Percentiles rank a stretch among this genome's conserved stretches.
These are phyloP conservation scores for Caenorhabditis sinica DNA, from an alignment of 2,888 invertebrate genomes.

Conservation along the genomic window DNA sequence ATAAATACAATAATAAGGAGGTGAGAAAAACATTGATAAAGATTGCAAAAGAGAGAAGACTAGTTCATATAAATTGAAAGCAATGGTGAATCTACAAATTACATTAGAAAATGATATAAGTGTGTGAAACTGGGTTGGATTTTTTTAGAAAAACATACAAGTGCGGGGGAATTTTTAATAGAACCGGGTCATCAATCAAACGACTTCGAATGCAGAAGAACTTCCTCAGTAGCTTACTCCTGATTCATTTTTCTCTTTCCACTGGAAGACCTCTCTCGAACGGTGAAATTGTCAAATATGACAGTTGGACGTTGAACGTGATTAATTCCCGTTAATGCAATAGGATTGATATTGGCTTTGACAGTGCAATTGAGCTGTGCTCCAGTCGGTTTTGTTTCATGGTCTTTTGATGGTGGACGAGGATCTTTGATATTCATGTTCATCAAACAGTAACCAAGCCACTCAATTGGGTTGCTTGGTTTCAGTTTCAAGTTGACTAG, in stretches of 20 bases:
- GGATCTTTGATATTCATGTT: slow-evolving; percentile 13
- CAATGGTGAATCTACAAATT: neutral
- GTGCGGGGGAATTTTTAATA: neutral
- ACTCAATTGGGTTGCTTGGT: slow-evolving; percentile 42
- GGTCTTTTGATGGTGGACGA: neutral
- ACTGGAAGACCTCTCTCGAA: no score
- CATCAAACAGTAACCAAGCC: slow-evolving; percentile 32
- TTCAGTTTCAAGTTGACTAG: slow-evolving; percentile 29
- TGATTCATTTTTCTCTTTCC: no score
- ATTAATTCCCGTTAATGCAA: neutral
- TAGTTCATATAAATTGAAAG: no score
- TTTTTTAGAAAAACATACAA: neutral
- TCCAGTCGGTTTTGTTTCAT: neutral
- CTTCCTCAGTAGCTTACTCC: no score
- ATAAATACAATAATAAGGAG: no score
- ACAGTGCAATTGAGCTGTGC: neutral
- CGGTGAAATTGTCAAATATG: no score
- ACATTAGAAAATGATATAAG: neutral
- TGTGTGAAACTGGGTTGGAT: neutral
- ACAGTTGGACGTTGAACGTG: no score
- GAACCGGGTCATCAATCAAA: neutral
- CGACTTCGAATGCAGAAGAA: neutral
- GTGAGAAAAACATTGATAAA: no score
- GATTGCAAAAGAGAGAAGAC: neutral
- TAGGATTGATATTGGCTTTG: neutral